Conservation (phyloP, 2,113 vertebrate species). For the Colius striatus region DNA sequence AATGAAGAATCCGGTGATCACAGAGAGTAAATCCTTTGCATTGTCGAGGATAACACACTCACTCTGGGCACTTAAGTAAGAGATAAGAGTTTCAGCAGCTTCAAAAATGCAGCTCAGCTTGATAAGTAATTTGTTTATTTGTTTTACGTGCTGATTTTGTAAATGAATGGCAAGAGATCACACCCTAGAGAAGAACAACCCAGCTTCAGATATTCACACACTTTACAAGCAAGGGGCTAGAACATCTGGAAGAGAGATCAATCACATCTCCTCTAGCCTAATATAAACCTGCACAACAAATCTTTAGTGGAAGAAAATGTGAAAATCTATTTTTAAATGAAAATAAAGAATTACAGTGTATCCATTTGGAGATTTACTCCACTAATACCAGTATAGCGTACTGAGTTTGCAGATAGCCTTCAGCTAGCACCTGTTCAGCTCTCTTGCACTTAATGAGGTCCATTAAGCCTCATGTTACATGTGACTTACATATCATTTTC, state of each 20-base stretch:
- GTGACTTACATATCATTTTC: neutral
- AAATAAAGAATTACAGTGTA: neutral
- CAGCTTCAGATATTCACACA: neutral
- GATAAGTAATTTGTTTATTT: neutral
- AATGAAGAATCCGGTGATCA: neutral
- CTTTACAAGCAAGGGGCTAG: accelerated
- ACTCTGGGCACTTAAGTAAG: neutral
- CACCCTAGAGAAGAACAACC: neutral
- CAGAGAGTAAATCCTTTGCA: accelerated
- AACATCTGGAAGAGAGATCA: neutral
- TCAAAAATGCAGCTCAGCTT: neutral
- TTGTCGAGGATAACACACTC: neutral
- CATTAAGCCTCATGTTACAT: accelerated
- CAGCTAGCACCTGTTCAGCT: neutral
- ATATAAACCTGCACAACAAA: accelerated
- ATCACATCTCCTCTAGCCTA: neutral
- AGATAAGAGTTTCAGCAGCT: neutral
- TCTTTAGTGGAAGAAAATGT: neutral
- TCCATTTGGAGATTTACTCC: neutral
- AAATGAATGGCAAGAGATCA: neutral
- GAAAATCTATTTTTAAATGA: neutral
- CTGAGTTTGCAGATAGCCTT: neutral
- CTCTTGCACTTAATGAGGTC: neutral
- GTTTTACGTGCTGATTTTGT: neutral
- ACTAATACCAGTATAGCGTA: neutral